Evolutionary conservation across 2,888 invertebrate genomes (phyloP), one percentile per base, ranked within the genome.

Genomic region (Spisula subtruncata): DNA sequence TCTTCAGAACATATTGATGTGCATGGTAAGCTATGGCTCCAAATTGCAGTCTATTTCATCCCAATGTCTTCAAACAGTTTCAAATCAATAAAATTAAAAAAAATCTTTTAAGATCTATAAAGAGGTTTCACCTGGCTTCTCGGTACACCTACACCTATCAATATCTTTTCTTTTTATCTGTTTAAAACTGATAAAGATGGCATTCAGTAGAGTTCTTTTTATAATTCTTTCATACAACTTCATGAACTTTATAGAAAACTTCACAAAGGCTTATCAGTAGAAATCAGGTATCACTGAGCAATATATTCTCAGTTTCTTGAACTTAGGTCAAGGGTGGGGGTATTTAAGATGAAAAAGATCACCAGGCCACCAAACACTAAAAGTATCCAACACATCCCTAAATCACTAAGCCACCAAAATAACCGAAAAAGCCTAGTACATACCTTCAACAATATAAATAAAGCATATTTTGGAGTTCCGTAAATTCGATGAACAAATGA

Each of bases 211-310:
- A 25, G 25, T 5, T 5, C 2, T 5, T 41, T 5, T 41, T 8
- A 41, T n/a, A 66, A 10, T 25, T 66, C 60, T 66, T 66, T 66
- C 60, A 66, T 25, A 66, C 25, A 66, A 66, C 25, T 25, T 25
- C 60, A 66, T 66, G 60, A 66, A 66, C 60, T 66, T n/a, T 66
- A 25, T 66, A 66, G 60, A 66, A 66, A 66, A n/a, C 5, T 25
- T 66, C n/a, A 66, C 60, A 66, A 66, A 66, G 60, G n/a, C 60
- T 66, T 66, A 66, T 66, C n/a, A 25, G 60, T 10, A 25, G n/a
- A 66, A 66, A 66, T 66, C 60, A 66, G 25, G 10, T 0, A 25
- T 12, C 10, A 6, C n/a, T 66, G 60, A 66, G 60, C n/a, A n/a
- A 66, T 66, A 66, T 25, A 25, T 66, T n/a, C 25, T 16, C 25